Evolutionary conservation across 2,888 invertebrate species (phyloP).

Genomic region (Clistopyga incitator): DNA sequence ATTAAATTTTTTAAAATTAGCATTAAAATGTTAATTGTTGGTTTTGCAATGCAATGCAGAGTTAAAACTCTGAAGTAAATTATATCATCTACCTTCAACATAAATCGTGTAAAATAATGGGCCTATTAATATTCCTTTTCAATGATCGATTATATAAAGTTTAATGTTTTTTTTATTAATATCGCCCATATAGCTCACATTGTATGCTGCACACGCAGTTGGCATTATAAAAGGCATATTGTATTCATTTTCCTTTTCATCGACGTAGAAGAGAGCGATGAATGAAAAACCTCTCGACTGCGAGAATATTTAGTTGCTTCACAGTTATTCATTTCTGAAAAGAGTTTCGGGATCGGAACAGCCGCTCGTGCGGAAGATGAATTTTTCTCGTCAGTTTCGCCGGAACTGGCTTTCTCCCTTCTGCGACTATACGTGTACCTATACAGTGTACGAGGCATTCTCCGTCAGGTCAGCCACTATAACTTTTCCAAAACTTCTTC

Average conservation of each 20-base stretch:
- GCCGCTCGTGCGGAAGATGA: slow-evolving; percentile 48
- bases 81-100: no score
- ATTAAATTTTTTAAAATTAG: no score
- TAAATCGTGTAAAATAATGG: no score
- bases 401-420: slow-evolving; percentile 30
- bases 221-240: background rate
- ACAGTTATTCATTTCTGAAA: slow-evolving; percentile 38
- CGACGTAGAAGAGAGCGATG: slow-evolving; percentile 1
- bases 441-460: background rate
- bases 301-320: slow-evolving; percentile 44
- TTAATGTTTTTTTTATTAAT: no score
- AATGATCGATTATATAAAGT: no score
- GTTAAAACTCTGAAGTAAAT: no score
- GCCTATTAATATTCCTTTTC: no score
- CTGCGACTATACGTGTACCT: slow-evolving; percentile 5
- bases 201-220: background rate
- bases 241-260: slow-evolving; percentile 8
- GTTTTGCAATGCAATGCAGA: background rate
- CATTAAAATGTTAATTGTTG: no score
- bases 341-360: slow-evolving; percentile 12
- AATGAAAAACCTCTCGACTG: slow-evolving; percentile 22
- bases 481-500: no score
- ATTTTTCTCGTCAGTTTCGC: slow-evolving; percentile 52
- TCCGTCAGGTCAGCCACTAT: no score
- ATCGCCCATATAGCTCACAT: background rate